Conservation (phyloP, 1,140 invertebrate species). For the Copidosoma floridanum region DNA sequence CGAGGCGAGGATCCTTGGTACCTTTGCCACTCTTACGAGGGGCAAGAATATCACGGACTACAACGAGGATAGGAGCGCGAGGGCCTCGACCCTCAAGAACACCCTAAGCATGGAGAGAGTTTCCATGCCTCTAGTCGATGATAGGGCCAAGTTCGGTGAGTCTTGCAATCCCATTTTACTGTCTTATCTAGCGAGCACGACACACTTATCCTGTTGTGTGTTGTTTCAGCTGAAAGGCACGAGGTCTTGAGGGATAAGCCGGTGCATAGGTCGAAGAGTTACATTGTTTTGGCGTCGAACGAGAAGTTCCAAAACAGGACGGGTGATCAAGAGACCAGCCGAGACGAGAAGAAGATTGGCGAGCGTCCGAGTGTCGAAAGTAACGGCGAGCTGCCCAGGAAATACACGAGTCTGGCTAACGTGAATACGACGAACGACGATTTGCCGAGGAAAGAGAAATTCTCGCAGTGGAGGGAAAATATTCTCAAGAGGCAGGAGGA, state of each 20-base stretch:
- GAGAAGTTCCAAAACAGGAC: constrained; percentile 37
- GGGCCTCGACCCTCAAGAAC: constrained; percentile 1
- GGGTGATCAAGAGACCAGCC: background rate
- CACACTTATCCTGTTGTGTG: too few relatives aligned
- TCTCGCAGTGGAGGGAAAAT: constrained; percentile 49
- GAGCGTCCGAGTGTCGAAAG: background rate
- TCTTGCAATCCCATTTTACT: background rate
- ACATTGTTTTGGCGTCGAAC: constrained; percentile 41
- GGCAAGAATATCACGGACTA: constrained; percentile 10
- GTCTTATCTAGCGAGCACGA: too few relatives aligned
- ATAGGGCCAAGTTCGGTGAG: constrained; percentile 7
- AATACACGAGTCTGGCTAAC: constrained; percentile 29
- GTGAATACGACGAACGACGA: constrained; percentile 31
- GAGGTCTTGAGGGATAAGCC: constrained; percentile 19
- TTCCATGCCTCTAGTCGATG: constrained; percentile 8
- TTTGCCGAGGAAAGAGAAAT: constrained; percentile 39
- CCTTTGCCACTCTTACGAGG: constrained; percentile 35
- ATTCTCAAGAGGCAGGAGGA: constrained; percentile 45
- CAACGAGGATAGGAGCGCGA: constrained; percentile 12
- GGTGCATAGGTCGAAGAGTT: constrained; percentile 47
- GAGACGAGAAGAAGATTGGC: constrained; percentile 1
- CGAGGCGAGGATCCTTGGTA: constrained; percentile 27
- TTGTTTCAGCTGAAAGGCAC: constrained; percentile 1
- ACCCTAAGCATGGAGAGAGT: constrained; percentile 27
- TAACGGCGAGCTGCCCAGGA: constrained; percentile 9